Percentiles rank a stretch among this genome's conserved stretches.
phyloP scores from a whole-genome alignment of 2,888 invertebrate genomes.

The Octodonta nipae region DNA sequence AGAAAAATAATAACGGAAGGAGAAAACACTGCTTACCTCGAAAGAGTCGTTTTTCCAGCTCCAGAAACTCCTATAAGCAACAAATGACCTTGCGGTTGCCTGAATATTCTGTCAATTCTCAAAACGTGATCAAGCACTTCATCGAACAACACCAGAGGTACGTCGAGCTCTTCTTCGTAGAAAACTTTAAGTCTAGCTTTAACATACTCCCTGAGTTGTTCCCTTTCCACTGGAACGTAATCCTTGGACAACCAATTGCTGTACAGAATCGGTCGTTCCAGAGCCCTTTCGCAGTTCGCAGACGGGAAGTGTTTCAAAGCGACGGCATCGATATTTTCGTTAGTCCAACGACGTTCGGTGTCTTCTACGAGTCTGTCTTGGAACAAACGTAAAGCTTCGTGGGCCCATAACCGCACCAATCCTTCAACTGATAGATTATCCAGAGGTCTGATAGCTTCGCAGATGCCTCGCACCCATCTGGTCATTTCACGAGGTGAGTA shows the following conservation, averaged over 20 bases:
- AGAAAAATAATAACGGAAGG: too few relatives aligned
- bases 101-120: constrained; percentile 96
- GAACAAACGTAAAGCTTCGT: constrained; percentile 94
- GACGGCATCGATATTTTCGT: constrained; percentile 88
- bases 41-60: constrained; percentile 96
- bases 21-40: too few relatives aligned
- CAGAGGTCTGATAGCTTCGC: constrained; percentile 91
- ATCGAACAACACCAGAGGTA: constrained; percentile 93
- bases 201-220: constrained; percentile 90
- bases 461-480: constrained; percentile 97
- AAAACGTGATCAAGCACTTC: constrained; percentile 98
- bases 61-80: constrained; percentile 96
- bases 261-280: constrained; percentile 90
- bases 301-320: constrained; percentile 86
- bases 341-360: constrained; percentile 91
- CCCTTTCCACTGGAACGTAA: constrained; percentile 90
- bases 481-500: constrained; percentile 99
- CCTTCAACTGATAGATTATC: constrained; percentile 88
- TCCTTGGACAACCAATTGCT: constrained; percentile 99
- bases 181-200: constrained; percentile 93
- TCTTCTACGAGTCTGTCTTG: constrained; percentile 92
- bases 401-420: constrained; percentile 95
- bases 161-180: constrained; percentile 98
- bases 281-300: constrained; percentile 53
- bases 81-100: constrained; percentile 96